Percentiles rank a stretch among this genome's conserved stretches.
Conservation (phyloP, 64 coral and sea anemone genomes). For the Astreopora myriophthalma region DNA sequence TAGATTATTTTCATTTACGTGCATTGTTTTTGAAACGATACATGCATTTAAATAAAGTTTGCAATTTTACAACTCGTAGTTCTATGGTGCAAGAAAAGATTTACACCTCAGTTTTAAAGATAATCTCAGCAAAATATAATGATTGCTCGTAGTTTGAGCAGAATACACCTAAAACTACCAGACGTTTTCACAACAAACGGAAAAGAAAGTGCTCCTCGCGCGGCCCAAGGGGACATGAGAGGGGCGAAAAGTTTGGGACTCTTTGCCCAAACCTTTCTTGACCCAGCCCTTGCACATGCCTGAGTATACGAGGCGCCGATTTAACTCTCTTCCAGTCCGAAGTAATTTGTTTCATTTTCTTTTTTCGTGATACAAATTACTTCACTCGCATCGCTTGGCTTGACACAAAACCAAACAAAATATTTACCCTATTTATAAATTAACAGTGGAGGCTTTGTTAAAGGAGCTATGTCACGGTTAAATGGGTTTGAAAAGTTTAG, state of each 20-base stretch:
- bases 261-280: background rate
- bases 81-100: background rate
- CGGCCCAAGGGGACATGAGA: background rate
- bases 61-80: background rate
- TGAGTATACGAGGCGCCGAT: no score
- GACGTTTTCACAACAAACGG: background rate
- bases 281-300: no score
- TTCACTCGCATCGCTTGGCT: background rate
- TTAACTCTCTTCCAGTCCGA: no score
- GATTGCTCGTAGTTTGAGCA: background rate
- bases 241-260: background rate
- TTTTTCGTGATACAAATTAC: background rate
- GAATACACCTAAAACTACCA: background rate
- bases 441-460: no score
- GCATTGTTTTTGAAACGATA: slow-evolving; percentile 38
- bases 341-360: no score
- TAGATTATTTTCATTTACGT: background rate
- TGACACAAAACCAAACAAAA: background rate
- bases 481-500: no score
- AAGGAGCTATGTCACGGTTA: no score
- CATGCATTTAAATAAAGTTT: background rate
- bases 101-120: background rate
- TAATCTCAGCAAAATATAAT: background rate
- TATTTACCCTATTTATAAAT: background rate
- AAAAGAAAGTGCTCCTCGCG: background rate